Evolutionary conservation across 2,888 invertebrate genomes (phyloP).

Genomic region (Torymus aiolomorphi): DNA sequence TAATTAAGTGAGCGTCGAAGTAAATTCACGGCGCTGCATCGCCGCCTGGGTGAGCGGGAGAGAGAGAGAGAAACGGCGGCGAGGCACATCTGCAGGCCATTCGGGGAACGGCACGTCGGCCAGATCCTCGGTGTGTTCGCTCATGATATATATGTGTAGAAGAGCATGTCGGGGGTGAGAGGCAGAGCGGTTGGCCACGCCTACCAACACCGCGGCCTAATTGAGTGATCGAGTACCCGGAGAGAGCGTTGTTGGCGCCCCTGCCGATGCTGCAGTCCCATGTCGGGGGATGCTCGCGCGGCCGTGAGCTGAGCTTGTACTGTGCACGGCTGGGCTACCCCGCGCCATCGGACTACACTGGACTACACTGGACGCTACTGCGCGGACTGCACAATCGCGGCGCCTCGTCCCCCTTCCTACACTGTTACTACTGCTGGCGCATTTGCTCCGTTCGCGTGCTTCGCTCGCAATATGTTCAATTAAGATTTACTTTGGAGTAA

Average conservation of each 20-base stretch:
- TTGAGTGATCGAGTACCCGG: constrained; percentile 63
- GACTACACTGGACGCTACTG: too few relatives aligned
- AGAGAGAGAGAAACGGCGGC: background rate
- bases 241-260: constrained; percentile 37
- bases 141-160: constrained; percentile 66
- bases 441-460: too few relatives aligned
- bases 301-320: constrained; percentile 10
- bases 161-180: constrained; percentile 45
- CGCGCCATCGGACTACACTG: too few relatives aligned
- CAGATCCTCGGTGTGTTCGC: constrained; percentile 59
- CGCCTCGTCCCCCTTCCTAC: constrained; percentile 20
- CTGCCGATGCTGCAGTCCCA: background rate
- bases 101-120: background rate
- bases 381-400: constrained; percentile 22
- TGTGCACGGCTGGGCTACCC: background rate
- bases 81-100: background rate
- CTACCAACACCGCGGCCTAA: constrained; percentile 71
- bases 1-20: constrained; percentile 44
- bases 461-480: background rate
- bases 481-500: too few relatives aligned
- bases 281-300: background rate
- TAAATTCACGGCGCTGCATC: constrained; percentile 32
- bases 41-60: background rate
- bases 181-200: constrained; percentile 57
- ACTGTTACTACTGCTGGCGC: constrained; percentile 25